Conservation (phyloP, 2,113 vertebrate genomes). For the Phainopepla nitens region DNA sequence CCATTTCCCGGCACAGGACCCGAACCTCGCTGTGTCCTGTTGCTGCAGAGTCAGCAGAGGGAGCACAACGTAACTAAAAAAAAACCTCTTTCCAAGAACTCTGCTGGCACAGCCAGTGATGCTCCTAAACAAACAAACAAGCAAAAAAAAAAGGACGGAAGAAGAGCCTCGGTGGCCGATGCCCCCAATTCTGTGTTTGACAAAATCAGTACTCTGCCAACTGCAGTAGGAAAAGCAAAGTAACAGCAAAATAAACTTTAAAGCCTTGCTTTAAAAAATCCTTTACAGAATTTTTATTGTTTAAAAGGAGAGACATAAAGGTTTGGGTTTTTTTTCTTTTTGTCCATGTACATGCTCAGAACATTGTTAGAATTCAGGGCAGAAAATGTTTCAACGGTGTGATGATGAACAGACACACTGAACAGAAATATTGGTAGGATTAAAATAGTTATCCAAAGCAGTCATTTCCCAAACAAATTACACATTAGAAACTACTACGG, state of each 20-base stretch:
- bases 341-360: neutral
- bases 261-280: neutral
- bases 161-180: neutral
- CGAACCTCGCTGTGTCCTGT: neutral
- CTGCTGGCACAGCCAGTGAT: neutral
- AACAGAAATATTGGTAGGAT: neutral
- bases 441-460: neutral
- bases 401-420: rapidly evolving
- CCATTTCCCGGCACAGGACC: rapidly evolving
- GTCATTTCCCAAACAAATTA: neutral
- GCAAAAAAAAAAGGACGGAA: neutral
- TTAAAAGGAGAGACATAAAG: neutral
- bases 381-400: neutral
- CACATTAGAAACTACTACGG: neutral
- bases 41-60: slow-evolving; percentile 62
- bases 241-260: too few species aligned
- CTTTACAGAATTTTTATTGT: neutral
- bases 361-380: neutral
- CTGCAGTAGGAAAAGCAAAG: neutral
- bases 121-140: neutral
- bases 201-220: neutral
- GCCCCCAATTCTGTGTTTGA: neutral
- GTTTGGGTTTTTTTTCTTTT: neutral
- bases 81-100: slow-evolving; percentile 15
- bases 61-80: slow-evolving; percentile 52